A percentile compares a stretch with the other conserved stretches of the same genome.
Conservation (phyloP, 2,797 vertebrate species). For the Malacoraja senta region DNA sequence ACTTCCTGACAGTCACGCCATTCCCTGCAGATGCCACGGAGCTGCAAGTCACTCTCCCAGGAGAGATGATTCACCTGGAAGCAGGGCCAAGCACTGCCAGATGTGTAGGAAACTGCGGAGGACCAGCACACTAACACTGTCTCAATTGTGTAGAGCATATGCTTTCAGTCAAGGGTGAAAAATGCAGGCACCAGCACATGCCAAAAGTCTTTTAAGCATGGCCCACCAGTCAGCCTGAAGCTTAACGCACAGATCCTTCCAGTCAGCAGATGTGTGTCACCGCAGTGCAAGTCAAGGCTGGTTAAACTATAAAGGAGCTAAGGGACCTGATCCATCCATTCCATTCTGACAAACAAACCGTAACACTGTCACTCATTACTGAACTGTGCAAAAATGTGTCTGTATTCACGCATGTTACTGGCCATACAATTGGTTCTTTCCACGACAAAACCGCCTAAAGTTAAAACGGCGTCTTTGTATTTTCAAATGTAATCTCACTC, state of each 20-base stretch:
- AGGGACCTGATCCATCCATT: constrained; percentile 75
- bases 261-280: constrained; percentile 90
- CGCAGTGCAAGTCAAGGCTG: constrained; percentile 80
- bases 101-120: constrained; percentile 83
- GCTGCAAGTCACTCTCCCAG: constrained; percentile 76
- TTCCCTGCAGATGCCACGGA: constrained; percentile 72
- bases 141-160: constrained; percentile 87
- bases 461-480: not conserved
- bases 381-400: constrained; percentile 31
- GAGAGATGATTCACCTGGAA: constrained; percentile 90
- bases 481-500: not conserved
- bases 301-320: constrained; percentile 71
- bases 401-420: not conserved
- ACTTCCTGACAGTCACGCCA: constrained; percentile 73
- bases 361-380: constrained; percentile 50
- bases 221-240: constrained; percentile 83
- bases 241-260: constrained; percentile 67
- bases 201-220: constrained; percentile 92
- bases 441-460: not conserved
- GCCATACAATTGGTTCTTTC: not conserved
- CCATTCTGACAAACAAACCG: constrained; percentile 58
- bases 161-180: constrained; percentile 95
- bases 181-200: constrained; percentile 86
- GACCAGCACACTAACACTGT: constrained; percentile 81
- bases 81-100: constrained; percentile 82